Conservation (phyloP, 2,797 vertebrate species). For the Sebastes wilsoni region DNA sequence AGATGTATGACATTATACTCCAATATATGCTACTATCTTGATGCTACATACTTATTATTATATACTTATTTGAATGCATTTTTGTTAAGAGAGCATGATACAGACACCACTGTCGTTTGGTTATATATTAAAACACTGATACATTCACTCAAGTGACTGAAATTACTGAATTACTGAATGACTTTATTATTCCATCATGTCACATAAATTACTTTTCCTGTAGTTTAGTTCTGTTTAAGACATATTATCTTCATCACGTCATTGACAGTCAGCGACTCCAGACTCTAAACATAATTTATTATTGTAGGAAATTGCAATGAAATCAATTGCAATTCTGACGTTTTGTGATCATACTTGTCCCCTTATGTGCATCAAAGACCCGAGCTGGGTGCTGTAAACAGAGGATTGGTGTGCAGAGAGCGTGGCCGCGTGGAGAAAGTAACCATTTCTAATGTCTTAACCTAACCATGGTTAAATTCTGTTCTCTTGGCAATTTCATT, state of each 20-base stretch:
- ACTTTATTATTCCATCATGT: background rate
- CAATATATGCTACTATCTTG: background rate
- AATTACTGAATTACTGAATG: background rate
- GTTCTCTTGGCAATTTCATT: conserved; percentile 64
- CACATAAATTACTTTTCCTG: background rate
- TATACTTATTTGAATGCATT: background rate
- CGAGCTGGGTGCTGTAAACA: conserved; percentile 17
- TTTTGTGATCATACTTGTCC: conserved; percentile 14
- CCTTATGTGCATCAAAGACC: conserved; percentile 2
- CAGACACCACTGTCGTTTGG: background rate
- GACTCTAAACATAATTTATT: background rate
- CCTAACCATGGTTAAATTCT: conserved; percentile 52
- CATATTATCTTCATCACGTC: background rate
- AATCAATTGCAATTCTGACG: background rate
- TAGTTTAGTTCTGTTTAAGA: background rate
- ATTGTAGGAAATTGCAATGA: background rate
- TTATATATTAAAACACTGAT: background rate
- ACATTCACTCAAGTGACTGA: background rate
- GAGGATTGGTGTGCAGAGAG: background rate
- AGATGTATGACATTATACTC: background rate
- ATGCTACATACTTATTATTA: background rate
- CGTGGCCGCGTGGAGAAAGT: conserved; percentile 2
- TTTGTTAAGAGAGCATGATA: background rate
- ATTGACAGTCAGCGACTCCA: background rate
- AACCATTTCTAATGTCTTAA: conserved; percentile 47